Evolutionary conservation across 2,888 invertebrate species (phyloP), one percentile per base, ranked within the genome.

Genomic region (Diarsia rubi): DNA sequence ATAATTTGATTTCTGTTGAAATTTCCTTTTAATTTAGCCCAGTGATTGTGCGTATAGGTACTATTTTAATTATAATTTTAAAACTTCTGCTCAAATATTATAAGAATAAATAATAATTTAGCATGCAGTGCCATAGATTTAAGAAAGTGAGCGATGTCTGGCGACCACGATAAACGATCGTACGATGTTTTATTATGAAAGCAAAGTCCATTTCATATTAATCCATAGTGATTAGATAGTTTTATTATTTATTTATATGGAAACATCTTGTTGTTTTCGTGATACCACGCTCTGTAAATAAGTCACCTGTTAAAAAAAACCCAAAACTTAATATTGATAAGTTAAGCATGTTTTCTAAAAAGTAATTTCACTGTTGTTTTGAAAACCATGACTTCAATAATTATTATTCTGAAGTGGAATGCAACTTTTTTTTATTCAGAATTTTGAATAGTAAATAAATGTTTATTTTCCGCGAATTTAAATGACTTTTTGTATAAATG

Each of bases 61-160:
- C 52, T 24, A 47, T 27, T 49, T 60, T 64, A 52, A 49, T 62
- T 37, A 0, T 74, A 57, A 24, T n/a, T 54, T 9, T 59, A 42
- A 54, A 63, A 54, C 11, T 11, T 12, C 59, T 65, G 49, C 74
- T 79, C 84, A 81, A 84, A 68, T 84, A 80, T 52, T 45, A 62
- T 65, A 60, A 67, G 6, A 59, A 59, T 64, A 67, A 12, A 52
- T 45, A 42, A 31, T 69, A 27, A 64, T 31, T n/a, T 42, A 63
- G 71, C 74, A 74, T 84, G 69, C 47, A 37, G 65, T 73, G 68
- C 69, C 64, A 75, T 77, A 81, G 60, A 65, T 47, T 12, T 76
- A 60, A 64, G 3, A 24, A 47, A 47, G 0, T 27, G 3, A 21
- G 37, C 27, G n/a, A 27, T 77, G 0, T 54, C 31, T 42, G n/a